phyloP scores from a whole-genome alignment of 53 echinoderm and acorn worm genomes.

The Glandiceps talaboti region DNA sequence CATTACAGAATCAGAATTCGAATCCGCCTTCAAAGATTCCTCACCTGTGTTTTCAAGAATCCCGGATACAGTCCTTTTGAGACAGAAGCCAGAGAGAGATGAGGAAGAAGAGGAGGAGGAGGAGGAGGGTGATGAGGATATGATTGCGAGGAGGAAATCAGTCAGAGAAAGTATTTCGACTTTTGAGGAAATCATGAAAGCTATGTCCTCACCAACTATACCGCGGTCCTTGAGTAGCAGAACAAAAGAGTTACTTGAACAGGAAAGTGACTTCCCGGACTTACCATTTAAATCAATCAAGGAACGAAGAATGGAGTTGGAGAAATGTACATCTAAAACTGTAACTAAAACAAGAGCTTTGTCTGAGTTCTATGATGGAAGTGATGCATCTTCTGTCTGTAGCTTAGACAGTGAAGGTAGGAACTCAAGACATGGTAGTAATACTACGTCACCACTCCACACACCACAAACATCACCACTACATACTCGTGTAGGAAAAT shows the following conservation, averaged over 20 bases:
- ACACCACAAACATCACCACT: neutral
- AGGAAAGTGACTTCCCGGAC: neutral
- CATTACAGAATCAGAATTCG: neutral
- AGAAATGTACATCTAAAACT: constrained; percentile 51
- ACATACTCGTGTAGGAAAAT: neutral
- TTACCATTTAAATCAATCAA: constrained; percentile 41
- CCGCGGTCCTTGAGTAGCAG: constrained; percentile 44
- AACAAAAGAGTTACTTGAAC: neutral
- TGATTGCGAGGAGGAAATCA: constrained; percentile 23
- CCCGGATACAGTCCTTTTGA: neutral
- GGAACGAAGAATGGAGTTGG: constrained; percentile 55
- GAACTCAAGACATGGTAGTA: constrained; percentile 37
- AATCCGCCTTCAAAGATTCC: neutral
- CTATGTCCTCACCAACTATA: constrained; percentile 30
- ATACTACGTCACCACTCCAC: constrained; percentile 33
- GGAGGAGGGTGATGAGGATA: neutral
- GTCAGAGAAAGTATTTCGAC: constrained; percentile 49
- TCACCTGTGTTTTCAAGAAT: neutral
- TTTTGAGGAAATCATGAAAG: constrained; percentile 41
- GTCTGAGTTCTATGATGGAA: neutral
- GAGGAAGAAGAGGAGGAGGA: too few relatives aligned
- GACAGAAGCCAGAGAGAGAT: neutral
- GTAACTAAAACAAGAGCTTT: constrained; percentile 2
- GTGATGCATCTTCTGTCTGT: neutral
- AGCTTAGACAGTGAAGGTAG: neutral